Evolutionary conservation across 64 coral and sea anemone species (phyloP), one percentile per base, ranked within the genome.

Genomic region (Montipora cactus): DNA sequence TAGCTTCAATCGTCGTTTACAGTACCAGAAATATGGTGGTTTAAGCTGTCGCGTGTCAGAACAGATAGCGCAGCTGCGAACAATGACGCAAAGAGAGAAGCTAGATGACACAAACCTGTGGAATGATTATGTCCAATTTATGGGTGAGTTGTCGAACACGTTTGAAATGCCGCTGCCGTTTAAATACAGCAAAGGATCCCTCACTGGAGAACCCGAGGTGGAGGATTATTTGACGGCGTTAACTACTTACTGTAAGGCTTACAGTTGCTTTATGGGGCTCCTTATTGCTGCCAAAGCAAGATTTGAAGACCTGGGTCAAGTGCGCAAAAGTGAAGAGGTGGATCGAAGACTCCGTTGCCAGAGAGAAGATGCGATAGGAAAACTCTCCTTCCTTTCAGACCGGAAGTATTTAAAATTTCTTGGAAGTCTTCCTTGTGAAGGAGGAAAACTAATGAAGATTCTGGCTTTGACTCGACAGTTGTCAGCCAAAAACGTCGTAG

Each of bases 361-460:
- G 59, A 74, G 3, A 44, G 45, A n/a, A 8, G 79, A 92, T 45
- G 66, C 90, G 0, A 19, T 7, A 59, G 51, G 49, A 19, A 92
- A 76, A 50, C 67, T 92, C 13, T 0, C 50, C n/a, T 92, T 84
- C 50, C 15, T 92, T 3, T 92, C 90, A 12, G 90, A 85, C 5
- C 14, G 10, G 5, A 74, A 12, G 18, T 77, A 61, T 58, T 20
- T 92, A 19, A 92, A 70, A 75, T 92, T 92, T 62, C 53, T 84
- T 47, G 80, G 90, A 70, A 52, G 80, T 0, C 66, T 92, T 75
- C 45, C 82, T 0, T 71, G 66, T 49, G 80, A 53, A 0, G 80
- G 80, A 2, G 90, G 90, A n/a, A 92, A 92, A 76, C 51, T 92
- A 15, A 77, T 53, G 13, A 92, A 92, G 69, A 92, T 92, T 8